Evolutionary conservation across 2,113 vertebrate genomes (phyloP).

Genomic region (Tichodroma muraria): DNA sequence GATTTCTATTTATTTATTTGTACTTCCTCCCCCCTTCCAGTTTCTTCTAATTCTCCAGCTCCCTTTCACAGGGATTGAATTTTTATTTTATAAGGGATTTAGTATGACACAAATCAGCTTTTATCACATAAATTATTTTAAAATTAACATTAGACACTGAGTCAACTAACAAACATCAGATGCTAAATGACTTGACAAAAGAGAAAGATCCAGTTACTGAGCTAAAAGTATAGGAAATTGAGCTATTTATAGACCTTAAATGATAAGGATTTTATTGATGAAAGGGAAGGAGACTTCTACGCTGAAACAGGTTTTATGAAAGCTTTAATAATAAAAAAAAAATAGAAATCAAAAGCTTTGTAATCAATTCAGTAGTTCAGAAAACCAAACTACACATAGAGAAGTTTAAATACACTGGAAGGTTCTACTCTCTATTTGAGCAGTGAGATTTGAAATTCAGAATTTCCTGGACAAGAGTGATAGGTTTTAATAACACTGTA

Average conservation of each 20-base stretch:
- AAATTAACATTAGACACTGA: neutral
- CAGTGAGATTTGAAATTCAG: conserved; percentile 9
- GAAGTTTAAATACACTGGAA: neutral
- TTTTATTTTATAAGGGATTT: neutral
- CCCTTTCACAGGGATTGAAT: neutral
- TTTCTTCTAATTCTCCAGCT: neutral
- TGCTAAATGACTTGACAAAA: neutral
- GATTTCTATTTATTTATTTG: neutral
- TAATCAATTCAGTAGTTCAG: neutral
- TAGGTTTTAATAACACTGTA: neutral
- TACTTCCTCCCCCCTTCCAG: neutral
- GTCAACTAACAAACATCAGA: neutral
- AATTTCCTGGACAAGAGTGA: conserved; percentile 23
- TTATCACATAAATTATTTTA: neutral
- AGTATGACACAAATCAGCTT: neutral
- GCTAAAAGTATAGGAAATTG: neutral
- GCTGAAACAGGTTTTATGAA: neutral
- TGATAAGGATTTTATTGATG: neutral
- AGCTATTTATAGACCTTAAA: neutral
- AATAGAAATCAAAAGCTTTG: neutral
- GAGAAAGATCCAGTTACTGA: neutral
- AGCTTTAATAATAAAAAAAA: neutral
- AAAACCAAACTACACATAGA: neutral
- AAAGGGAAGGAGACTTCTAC: neutral
- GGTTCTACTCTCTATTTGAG: neutral